Evolutionary conservation across 2,888 invertebrate species (phyloP), one percentile per base, ranked within the genome.

Genomic region (Xanthorhoe spadicearia): DNA sequence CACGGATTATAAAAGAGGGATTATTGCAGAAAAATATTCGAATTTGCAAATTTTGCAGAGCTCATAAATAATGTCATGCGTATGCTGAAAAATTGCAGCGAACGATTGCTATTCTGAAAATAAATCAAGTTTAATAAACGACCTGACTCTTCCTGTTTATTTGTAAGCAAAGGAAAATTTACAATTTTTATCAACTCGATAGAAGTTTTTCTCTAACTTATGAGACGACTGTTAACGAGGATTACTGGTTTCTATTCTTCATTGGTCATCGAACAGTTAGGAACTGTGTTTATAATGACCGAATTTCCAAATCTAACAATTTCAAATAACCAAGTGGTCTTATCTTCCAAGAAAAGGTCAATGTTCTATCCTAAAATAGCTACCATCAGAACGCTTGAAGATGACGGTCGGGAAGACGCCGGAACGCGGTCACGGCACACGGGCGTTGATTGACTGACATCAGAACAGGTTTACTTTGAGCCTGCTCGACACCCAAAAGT

Each of bases 361-460:
- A 82, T 80, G 82, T 77, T 76, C 82, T 68, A 68, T 72, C 61
- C 58, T 51, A 62, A 66, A 77, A 73, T 73, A 66, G 71, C 68
- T 74, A 73, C 67, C 62, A 58, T 67, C 71, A 69, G 67, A 28
- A 74, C 79, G 77, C 77, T 62, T 60, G 65, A 66, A 55, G 53
- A 61, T 57, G 69, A 64, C 59, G 64, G 55, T 54, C 61, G 61
- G 38, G 51, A 32, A 17, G 51, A 43, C 61, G 28, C 59, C 43
- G 76, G 71, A 79, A 80, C 75, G 75, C 77, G 80, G 82, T 72
- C 81, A 74, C 65, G 59, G 63, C 54, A 23, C 18, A 18, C 54
- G 77, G 54, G 49, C 58, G 77, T 58, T 73, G 76, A 79, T 59
- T 70, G 77, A 74, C 53, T 23, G 64, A 62, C 66, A 64, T 13